A percentile compares a stretch with the other conserved stretches of the same genome.
Conservation (phyloP, 2,888 invertebrate genomes). For the Pimpla rufipes region DNA sequence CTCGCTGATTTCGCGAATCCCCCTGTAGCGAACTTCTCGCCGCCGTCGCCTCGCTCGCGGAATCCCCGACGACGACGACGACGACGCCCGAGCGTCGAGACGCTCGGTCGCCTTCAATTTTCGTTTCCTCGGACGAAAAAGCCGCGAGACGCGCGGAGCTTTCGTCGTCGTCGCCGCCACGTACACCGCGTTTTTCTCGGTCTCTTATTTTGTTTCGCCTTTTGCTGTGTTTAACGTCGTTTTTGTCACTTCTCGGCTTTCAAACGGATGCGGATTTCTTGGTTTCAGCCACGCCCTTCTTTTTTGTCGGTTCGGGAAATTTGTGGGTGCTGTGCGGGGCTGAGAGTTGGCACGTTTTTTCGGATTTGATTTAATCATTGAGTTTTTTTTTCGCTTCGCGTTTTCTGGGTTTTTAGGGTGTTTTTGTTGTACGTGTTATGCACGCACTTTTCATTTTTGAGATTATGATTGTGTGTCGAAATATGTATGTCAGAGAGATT, state of each 20-base stretch:
- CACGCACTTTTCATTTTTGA: too few relatives aligned
- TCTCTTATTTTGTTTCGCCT: slow-evolving; percentile 5
- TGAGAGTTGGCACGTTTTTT: too few relatives aligned
- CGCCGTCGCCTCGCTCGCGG: background rate
- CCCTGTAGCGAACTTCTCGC: background rate
- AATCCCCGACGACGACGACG: background rate
- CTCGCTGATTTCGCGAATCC: slow-evolving; percentile 29
- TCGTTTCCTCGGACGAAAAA: background rate
- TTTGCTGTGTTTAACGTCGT: background rate
- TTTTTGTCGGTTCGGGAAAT: too few relatives aligned
- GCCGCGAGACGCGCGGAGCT: too few relatives aligned
- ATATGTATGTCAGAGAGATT: too few relatives aligned
- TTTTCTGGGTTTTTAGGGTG: too few relatives aligned
- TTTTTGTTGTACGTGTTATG: too few relatives aligned
- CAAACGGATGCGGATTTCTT: background rate
- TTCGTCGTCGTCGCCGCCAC: background rate
- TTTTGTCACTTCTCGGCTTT: background rate
- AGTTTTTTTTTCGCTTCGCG: too few relatives aligned
- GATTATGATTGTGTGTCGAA: too few relatives aligned
- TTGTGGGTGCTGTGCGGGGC: too few relatives aligned
- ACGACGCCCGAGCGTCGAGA: slow-evolving; percentile 4
- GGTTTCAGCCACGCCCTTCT: background rate
- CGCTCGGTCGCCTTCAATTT: slow-evolving; percentile 33
- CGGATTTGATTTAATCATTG: too few relatives aligned
- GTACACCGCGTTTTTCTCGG: background rate